Percentiles rank a stretch among this genome's conserved stretches.
Evolutionary conservation across 2,113 vertebrate species (phyloP).

Genomic region (Pipra filicauda): DNA sequence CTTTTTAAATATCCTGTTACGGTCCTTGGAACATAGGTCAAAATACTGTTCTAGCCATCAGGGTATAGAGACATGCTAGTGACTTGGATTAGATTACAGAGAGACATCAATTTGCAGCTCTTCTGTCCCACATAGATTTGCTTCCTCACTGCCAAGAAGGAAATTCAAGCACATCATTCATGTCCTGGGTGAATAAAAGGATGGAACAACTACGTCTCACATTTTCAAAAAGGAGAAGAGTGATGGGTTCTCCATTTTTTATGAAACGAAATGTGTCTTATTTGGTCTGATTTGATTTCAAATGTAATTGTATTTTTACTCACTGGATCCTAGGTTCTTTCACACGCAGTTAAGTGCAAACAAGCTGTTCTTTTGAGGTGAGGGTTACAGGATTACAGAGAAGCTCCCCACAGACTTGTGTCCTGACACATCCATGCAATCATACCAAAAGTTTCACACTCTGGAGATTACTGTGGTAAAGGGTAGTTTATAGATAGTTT

Average conservation of each 20-base stretch:
- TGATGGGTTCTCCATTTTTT: constrained; percentile 2
- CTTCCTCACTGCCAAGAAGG: not conserved
- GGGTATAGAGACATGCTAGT: not conserved
- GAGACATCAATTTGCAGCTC: not conserved
- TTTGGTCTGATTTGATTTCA: not conserved
- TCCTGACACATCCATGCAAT: not conserved
- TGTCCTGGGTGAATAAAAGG: not conserved
- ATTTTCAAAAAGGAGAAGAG: not conserved
- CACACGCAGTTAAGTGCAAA: not conserved
- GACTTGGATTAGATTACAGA: not conserved
- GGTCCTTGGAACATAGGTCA: not conserved
- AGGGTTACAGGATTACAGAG: not conserved
- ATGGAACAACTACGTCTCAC: not conserved
- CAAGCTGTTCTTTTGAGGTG: not conserved
- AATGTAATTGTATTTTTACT: not conserved
- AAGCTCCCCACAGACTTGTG: not conserved
- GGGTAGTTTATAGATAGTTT: not conserved
- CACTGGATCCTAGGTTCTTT: not conserved
- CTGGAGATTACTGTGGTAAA: not conserved
- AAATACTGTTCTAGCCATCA: not conserved
- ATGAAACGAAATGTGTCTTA: not conserved
- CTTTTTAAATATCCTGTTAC: not conserved
- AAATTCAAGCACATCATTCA: not conserved
- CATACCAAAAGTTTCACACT: not conserved
- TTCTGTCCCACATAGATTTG: not conserved